Percentiles rank a stretch among this genome's conserved stretches.
Conservation (phyloP, 2,888 invertebrate species). For the Alitta virens region DNA sequence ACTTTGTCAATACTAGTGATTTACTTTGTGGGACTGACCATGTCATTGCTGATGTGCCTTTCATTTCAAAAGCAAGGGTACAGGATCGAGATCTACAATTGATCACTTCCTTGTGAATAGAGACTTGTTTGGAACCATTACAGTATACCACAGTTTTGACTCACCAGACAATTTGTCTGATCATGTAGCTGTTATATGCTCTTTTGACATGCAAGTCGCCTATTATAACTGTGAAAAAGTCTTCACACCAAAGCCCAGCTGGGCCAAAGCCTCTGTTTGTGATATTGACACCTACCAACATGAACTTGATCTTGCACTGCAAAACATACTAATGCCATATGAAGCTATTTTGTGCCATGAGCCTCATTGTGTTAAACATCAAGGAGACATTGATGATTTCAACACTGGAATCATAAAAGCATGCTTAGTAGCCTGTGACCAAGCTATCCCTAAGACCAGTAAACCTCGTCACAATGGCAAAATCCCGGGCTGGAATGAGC, state of each 20-base stretch:
- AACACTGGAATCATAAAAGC: not conserved
- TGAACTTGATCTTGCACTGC: not conserved
- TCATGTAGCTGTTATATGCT: not conserved
- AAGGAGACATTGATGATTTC: not conserved
- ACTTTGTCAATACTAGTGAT: not conserved
- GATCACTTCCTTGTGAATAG: not conserved
- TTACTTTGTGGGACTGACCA: not conserved
- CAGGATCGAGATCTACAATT: not conserved
- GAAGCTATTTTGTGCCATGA: not conserved
- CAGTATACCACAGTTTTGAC: not conserved
- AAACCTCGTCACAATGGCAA: not conserved
- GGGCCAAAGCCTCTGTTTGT: not conserved
- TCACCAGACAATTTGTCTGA: not conserved
- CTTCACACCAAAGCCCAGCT: not conserved
- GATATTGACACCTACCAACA: not conserved
- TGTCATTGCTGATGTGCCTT: not conserved
- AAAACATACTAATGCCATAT: not conserved
- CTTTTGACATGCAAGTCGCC: no score
- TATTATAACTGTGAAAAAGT: not conserved
- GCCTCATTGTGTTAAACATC: not conserved
- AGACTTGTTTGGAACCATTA: not conserved
- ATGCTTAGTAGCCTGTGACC: not conserved
- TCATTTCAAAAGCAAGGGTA: not conserved
- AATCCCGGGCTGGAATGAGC: not conserved
- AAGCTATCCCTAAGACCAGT: not conserved